A percentile compares a stretch with the other conserved stretches of the same genome.
Evolutionary conservation across 2,113 vertebrate genomes (phyloP).

Genomic region (Stigmatopora argus): DNA sequence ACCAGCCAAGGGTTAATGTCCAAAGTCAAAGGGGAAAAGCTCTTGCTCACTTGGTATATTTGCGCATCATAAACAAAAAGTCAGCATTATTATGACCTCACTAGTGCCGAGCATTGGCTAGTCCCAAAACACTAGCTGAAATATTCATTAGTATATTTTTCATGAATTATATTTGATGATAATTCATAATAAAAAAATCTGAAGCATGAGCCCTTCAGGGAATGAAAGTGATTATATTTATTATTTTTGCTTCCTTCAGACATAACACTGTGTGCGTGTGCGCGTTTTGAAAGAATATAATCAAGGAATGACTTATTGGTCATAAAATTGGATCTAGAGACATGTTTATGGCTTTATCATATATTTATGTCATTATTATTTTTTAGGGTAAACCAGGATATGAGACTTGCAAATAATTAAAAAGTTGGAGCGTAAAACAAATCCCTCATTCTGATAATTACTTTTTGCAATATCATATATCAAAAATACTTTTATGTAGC

Average conservation of each 20-base stretch:
- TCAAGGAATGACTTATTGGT: constrained; percentile 10
- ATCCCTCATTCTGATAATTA: not conserved
- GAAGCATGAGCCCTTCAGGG: constrained; percentile 8
- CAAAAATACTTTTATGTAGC: not conserved
- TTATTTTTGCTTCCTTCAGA: constrained; percentile 12
- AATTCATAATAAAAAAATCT: constrained; percentile 20
- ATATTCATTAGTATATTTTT: constrained; percentile 15
- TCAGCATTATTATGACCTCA: not conserved
- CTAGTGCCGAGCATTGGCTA: constrained; percentile 7
- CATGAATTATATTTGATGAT: not conserved
- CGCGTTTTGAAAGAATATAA: not conserved
- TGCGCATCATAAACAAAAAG: constrained; percentile 4
- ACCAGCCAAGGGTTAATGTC: not conserved
- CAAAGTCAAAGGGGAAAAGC: not conserved
- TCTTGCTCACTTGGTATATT: not conserved
- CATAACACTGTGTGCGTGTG: constrained; percentile 3
- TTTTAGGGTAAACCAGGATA: constrained; percentile 5
- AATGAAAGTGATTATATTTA: constrained; percentile 27
- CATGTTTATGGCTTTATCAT: constrained; percentile 7
- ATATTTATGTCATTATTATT: constrained; percentile 8
- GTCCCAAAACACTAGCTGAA: constrained; percentile 20
- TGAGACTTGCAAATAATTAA: constrained; percentile 9
- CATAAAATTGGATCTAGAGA: constrained; percentile 6
- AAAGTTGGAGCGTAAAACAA: constrained; percentile 1
- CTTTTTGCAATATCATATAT: not conserved